A percentile compares a stretch with the other conserved stretches of the same genome.
Evolutionary conservation across 2,797 vertebrate species (phyloP).

Genomic region (Acanthopagrus latus): DNA sequence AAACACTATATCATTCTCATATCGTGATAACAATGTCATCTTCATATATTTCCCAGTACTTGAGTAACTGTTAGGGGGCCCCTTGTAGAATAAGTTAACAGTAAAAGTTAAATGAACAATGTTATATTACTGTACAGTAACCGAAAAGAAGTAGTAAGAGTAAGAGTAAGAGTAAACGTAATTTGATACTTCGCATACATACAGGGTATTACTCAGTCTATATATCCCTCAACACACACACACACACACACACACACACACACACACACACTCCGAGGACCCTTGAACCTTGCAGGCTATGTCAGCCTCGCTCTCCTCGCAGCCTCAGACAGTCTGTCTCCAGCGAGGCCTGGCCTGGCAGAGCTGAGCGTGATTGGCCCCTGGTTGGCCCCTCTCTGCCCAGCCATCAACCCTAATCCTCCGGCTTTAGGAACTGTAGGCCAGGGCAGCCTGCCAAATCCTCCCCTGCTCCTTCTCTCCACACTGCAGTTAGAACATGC

Average conservation of each 20-base stretch:
- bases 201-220: constrained; percentile 13
- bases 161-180: not conserved
- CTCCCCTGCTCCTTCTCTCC: constrained; percentile 67
- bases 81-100: not conserved
- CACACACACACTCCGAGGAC: constrained; percentile 60
- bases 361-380: constrained; percentile 74
- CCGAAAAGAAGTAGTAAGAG: too few species aligned
- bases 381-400: constrained; percentile 81
- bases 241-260: constrained; percentile 39
- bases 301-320: constrained; percentile 59
- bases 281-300: constrained; percentile 70
- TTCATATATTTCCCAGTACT: too few species aligned
- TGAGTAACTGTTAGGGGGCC: not conserved
- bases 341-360: constrained; percentile 77
- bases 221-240: constrained; percentile 17
- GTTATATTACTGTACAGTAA: not conserved
- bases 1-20: too few species aligned
- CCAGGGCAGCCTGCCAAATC: constrained; percentile 81
- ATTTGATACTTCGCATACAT: not conserved
- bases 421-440: constrained; percentile 79
- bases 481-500: constrained; percentile 76
- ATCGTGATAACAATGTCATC: too few species aligned
- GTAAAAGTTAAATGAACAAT: not conserved
- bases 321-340: constrained; percentile 83
- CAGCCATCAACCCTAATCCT: constrained; percentile 83